Conservation (phyloP, 2,888 invertebrate species). For the Marronus borbonicus region DNA sequence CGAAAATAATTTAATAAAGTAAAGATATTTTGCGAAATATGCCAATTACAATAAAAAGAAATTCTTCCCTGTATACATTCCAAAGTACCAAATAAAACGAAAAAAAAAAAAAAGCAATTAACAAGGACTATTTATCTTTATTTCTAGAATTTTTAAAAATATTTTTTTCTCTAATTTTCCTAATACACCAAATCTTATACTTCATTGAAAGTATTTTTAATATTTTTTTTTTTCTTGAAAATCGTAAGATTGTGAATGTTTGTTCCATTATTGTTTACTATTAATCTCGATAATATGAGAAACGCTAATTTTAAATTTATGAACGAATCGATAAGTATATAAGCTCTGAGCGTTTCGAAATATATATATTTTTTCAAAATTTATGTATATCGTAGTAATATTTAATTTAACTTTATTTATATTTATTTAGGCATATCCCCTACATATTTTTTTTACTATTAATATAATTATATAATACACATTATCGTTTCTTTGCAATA, state of each 20-base stretch:
- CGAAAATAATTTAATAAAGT: too few species aligned
- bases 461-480: slow-evolving; percentile 30
- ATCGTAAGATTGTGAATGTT: slow-evolving; percentile 8
- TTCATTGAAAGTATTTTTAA: not conserved
- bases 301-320: slow-evolving; percentile 20
- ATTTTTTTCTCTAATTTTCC: slow-evolving; percentile 4
- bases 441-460: slow-evolving; percentile 2
- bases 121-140: too few species aligned
- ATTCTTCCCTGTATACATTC: not conserved
- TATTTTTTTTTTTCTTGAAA: slow-evolving; percentile 21
- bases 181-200: slow-evolving; percentile 24
- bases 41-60: too few species aligned
- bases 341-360: slow-evolving; percentile 33
- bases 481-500: slow-evolving; percentile 8
- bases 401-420: slow-evolving; percentile 8
- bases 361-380: slow-evolving; percentile 6
- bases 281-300: slow-evolving; percentile 22
- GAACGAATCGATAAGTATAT: not conserved
- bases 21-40: too few species aligned
- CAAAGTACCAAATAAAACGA: too few species aligned
- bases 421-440: slow-evolving; percentile 2
- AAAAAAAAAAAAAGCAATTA: not conserved
- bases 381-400: slow-evolving; percentile 10
- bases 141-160: slow-evolving; percentile 22
- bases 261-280: slow-evolving; percentile 5